These are phyloP conservation scores for Paraescarpia echinospica DNA, from an alignment of 1,140 invertebrate species.

Conservation along the genomic window DNA sequence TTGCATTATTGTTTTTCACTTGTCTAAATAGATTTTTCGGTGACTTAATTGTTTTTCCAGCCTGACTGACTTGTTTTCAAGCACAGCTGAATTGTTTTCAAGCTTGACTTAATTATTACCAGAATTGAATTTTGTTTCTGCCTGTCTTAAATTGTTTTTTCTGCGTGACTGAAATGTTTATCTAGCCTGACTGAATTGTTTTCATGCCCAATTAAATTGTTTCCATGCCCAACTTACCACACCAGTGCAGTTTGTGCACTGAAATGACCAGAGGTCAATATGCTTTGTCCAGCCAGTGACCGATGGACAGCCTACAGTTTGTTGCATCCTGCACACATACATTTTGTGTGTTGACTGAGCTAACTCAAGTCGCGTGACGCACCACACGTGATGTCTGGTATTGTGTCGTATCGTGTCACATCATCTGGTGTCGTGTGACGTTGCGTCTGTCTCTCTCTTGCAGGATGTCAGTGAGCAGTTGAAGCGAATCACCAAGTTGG, in stretches of 20 bases:
- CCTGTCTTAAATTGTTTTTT: too few relatives aligned
- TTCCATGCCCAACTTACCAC: background rate
- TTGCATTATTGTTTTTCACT: background rate
- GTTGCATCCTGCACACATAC: background rate
- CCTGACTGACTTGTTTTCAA: too few relatives aligned
- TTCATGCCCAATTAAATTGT: background rate
- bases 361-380: background rate
- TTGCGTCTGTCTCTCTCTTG: background rate
- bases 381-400: background rate
- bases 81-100: too few relatives aligned
- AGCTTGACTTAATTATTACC: too few relatives aligned
- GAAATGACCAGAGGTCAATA: background rate
- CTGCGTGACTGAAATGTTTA: too few relatives aligned
- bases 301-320: background rate
- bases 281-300: background rate
- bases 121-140: too few relatives aligned
- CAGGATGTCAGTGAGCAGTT: background rate
- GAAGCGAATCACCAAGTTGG: slow-evolving; percentile 3
- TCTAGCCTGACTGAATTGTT: background rate
- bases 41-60: too few relatives aligned
- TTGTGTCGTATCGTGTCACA: background rate
- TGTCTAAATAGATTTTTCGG: too few relatives aligned
- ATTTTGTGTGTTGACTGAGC: background rate
- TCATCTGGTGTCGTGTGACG: background rate
- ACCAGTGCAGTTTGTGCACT: background rate